Base-by-base conservation (phyloP, 2,888 invertebrate genomes). In the Cheilosia pagana region DNA sequence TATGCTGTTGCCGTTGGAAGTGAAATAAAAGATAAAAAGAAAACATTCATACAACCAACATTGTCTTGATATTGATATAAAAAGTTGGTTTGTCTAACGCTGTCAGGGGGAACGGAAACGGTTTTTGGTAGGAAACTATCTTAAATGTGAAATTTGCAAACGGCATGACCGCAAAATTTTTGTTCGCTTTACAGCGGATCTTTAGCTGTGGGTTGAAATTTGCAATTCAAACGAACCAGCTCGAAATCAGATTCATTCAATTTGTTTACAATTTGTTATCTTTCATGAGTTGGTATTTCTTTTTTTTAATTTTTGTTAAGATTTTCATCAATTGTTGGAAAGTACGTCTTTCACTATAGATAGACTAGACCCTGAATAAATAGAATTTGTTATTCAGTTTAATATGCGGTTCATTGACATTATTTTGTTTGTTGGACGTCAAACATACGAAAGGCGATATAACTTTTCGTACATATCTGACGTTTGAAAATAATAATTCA, bases 161-260 rank as follows among this genome's bases (percentile, higher is more conserved):
- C 45, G 43, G 14, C 39, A 65, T 57, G 75, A 70, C 77, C 67
- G 60, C 62, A 67, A 72, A 65, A 53, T n/a, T 39, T 31, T 48
- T 45, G 31, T 63, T 63, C 12, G 16, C 43, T 59, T 41, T 21
- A 31, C 48, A 57, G 78, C 65, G 78, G 74, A 83, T 65, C 78
- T 83, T 65, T 62, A 83, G 67, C 68, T 78, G 70, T 63, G 70
- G 63, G 78, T 78, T 83, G 63, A 72, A 28, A 74, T 78, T 78
- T 78, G 41, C 55, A 31, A 23, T 25, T 52, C 4, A 25, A 62
- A 60, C 28, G 6, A 52, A 39, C 35, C 10, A 57, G 14, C 3
- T n/a, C n/a, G 10, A 19, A 23, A 16, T 14, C 16, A 14, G 16
- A 21, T 28, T 6, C 16, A 48, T 21, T 28, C 48, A 21, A 35